These are phyloP conservation scores for Antennarius striatus DNA, from an alignment of 2,113 vertebrate genomes.

Conservation along the genomic window DNA sequence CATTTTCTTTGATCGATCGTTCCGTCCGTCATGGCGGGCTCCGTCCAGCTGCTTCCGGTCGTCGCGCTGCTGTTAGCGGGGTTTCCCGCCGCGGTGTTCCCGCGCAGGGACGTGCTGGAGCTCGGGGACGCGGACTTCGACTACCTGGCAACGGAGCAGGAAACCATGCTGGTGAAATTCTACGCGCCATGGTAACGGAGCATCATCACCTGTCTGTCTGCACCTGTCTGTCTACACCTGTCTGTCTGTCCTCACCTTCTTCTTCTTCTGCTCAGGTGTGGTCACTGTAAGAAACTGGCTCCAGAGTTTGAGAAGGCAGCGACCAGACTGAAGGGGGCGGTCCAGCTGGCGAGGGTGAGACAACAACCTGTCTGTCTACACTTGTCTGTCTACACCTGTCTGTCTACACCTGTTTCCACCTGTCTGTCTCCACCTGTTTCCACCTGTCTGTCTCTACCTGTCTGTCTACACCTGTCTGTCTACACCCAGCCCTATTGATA, in stretches of 20 bases:
- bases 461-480: too few species aligned
- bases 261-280: conserved; percentile 68
- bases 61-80: conserved; percentile 9
- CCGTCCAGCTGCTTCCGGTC: conserved; percentile 7
- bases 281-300: conserved; percentile 78
- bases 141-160: conserved; percentile 73
- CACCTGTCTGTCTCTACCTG: too few species aligned
- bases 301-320: conserved; percentile 81
- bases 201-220: background rate
- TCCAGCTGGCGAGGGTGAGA: conserved; percentile 75
- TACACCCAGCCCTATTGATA: too few species aligned
- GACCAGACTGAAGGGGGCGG: conserved; percentile 66
- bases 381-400: too few species aligned
- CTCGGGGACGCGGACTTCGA: conserved; percentile 78
- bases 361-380: background rate
- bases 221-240: too few species aligned
- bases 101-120: conserved; percentile 70
- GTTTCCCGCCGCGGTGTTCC: conserved; percentile 11
- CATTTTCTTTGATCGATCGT: background rate
- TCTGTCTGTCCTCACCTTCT: background rate
- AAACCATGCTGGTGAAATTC: conserved; percentile 81
- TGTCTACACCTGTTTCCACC: too few species aligned
- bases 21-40: conserved; percentile 30
- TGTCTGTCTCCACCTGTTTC: too few species aligned
- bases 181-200: conserved; percentile 78